Conservation (phyloP, 2,888 invertebrate genomes). For the Brenthis hecate region DNA sequence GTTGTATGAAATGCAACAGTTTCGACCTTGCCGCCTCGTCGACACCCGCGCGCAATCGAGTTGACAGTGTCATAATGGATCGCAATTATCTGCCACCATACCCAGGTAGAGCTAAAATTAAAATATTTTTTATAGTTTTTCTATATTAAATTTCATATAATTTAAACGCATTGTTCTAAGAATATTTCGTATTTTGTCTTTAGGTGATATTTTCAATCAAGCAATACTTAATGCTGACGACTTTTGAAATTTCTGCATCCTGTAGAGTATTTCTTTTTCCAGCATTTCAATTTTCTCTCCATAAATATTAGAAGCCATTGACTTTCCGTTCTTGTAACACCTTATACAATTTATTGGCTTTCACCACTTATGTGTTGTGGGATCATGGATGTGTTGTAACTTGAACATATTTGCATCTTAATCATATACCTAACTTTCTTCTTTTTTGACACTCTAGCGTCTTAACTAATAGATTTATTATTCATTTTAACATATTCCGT, state of each 20-base stretch:
- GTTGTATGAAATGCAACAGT: slow-evolving; percentile 63
- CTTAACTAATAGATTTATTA: no score
- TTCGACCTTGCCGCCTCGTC: slow-evolving; percentile 68
- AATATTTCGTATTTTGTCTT: no score
- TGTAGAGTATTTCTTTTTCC: slow-evolving; percentile 4
- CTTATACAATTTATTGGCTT: slow-evolving; percentile 71
- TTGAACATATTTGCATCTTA: slow-evolving; percentile 21
- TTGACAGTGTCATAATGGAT: slow-evolving; percentile 71
- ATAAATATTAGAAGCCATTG: slow-evolving; percentile 38
- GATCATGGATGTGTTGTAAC: slow-evolving; percentile 55
- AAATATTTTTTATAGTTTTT: background rate
- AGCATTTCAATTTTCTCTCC: slow-evolving; percentile 41
- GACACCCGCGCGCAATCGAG: slow-evolving; percentile 66
- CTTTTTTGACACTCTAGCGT: no score
- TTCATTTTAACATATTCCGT: no score
- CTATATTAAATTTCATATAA: background rate
- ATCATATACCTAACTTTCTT: no score
- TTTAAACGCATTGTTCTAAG: no score
- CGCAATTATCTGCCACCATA: slow-evolving; percentile 59
- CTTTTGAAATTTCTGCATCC: background rate
- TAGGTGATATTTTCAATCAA: background rate
- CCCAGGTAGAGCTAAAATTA: slow-evolving; percentile 53
- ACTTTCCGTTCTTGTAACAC: slow-evolving; percentile 44
- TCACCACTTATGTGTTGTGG: slow-evolving; percentile 53
- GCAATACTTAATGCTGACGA: background rate